Evolutionary conservation across 2,888 invertebrate species (phyloP).

Genomic region (Cerceris rybyensis): DNA sequence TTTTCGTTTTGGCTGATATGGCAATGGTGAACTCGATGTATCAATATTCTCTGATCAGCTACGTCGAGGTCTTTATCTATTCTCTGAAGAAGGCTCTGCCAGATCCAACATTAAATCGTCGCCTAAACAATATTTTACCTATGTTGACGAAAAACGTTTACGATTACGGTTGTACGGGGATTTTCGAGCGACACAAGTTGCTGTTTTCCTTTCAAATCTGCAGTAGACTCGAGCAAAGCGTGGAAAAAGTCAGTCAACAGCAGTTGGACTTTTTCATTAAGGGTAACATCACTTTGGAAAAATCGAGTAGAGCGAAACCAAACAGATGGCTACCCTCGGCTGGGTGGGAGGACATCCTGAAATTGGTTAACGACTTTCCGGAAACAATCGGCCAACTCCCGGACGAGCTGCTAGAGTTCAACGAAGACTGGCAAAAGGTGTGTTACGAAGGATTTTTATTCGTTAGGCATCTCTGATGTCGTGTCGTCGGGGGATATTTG

Average conservation of each 20-base stretch:
- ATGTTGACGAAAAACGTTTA: slow-evolving; percentile 94
- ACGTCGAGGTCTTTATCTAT: slow-evolving; percentile 91
- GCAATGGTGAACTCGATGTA: slow-evolving; percentile 95
- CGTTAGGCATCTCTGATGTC: too few relatives aligned
- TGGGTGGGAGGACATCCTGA: slow-evolving; percentile 93
- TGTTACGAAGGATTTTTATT: slow-evolving; percentile 37
- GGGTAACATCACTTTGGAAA: slow-evolving; percentile 91
- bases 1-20: slow-evolving; percentile 96
- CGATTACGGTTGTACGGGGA: slow-evolving; percentile 95
- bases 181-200: slow-evolving; percentile 95
- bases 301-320: slow-evolving; percentile 86
- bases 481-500: not conserved
- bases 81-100: slow-evolving; percentile 92
- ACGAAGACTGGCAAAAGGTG: slow-evolving; percentile 88
- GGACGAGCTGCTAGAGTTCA: slow-evolving; percentile 83
- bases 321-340: slow-evolving; percentile 88
- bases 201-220: slow-evolving; percentile 96
- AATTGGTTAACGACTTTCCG: slow-evolving; percentile 87
- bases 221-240: slow-evolving; percentile 90
- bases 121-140: slow-evolving; percentile 91
- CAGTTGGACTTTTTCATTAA: slow-evolving; percentile 96
- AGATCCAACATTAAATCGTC: slow-evolving; percentile 88
- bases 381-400: slow-evolving; percentile 86
- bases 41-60: slow-evolving; percentile 93
- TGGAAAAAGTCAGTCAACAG: slow-evolving; percentile 85